A percentile compares a stretch with the other conserved stretches of the same genome.
Conservation (phyloP, 2,888 invertebrate species). For the Thereva unica region DNA sequence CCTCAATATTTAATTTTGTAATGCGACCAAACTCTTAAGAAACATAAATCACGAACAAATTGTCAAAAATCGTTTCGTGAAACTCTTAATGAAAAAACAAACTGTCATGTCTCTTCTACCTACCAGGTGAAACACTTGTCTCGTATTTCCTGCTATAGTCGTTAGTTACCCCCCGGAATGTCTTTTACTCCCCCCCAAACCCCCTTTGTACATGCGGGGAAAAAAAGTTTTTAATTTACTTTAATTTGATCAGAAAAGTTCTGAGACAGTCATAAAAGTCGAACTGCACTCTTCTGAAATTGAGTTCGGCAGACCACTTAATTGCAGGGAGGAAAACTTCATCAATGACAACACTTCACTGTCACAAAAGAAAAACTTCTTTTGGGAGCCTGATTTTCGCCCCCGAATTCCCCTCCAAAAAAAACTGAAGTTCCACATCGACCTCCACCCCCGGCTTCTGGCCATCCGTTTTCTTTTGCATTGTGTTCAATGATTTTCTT, state of each 20-base stretch:
- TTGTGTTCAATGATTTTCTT: constrained; percentile 4
- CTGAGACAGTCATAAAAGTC: not conserved
- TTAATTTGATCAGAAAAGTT: constrained; percentile 14
- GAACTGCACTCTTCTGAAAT: not conserved
- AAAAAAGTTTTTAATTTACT: not conserved
- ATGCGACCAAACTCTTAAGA: too few species aligned
- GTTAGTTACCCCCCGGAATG: too few species aligned
- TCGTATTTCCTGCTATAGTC: too few species aligned
- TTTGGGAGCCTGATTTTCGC: not conserved
- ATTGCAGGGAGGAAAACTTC: constrained; percentile 19
- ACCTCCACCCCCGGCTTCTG: not conserved
- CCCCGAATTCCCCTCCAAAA: not conserved
- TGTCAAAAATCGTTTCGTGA: too few species aligned
- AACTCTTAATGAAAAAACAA: too few species aligned
- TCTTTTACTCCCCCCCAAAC: not conserved
- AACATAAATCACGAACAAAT: too few species aligned
- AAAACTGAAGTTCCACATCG: not conserved
- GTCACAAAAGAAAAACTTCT: not conserved
- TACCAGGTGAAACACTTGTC: too few species aligned
- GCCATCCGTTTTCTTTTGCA: not conserved
- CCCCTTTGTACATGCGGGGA: not conserved
- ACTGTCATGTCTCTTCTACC: too few species aligned
- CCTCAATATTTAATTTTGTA: too few species aligned
- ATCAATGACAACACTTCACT: not conserved
- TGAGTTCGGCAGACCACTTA: constrained; percentile 14